A percentile compares a stretch with the other conserved stretches of the same genome.
Evolutionary conservation across 2,113 vertebrate species (phyloP).

Genomic region (Muntiacus reevesi): DNA sequence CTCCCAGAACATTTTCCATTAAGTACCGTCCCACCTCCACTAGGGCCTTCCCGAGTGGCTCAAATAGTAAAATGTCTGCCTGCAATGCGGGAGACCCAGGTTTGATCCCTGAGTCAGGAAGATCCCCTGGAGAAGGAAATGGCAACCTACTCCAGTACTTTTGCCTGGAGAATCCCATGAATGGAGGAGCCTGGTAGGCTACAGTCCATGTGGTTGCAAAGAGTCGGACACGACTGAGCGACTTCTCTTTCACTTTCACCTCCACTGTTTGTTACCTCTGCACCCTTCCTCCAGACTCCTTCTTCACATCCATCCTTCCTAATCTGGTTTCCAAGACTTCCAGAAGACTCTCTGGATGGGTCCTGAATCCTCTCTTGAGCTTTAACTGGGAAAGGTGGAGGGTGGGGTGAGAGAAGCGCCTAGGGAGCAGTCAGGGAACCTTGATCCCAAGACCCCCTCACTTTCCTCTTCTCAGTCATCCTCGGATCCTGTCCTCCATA

Average conservation of each 20-base stretch:
- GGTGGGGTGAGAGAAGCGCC: background rate
- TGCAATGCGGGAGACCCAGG: fast-evolving
- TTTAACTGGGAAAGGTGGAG: background rate
- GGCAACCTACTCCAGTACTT: background rate
- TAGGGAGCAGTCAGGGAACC: background rate
- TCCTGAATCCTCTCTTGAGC: background rate
- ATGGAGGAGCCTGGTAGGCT: background rate
- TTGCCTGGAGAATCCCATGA: background rate
- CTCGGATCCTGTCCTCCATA: background rate
- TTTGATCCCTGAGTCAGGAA: background rate
- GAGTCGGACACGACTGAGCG: fast-evolving
- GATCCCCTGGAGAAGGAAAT: background rate
- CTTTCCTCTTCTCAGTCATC: background rate
- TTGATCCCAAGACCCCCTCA: background rate
- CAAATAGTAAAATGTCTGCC: background rate
- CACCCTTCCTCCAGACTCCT: background rate
- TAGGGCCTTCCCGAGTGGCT: background rate
- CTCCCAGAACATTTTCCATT: background rate
- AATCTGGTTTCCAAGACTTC: background rate
- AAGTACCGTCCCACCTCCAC: background rate
- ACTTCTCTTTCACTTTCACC: background rate
- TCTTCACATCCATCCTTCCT: background rate
- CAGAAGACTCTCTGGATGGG: background rate
- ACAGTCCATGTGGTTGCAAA: background rate
- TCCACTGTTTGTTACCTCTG: background rate